Evolutionary conservation across 2,888 invertebrate species (phyloP).

Genomic region (Ganaspis brasiliensis): DNA sequence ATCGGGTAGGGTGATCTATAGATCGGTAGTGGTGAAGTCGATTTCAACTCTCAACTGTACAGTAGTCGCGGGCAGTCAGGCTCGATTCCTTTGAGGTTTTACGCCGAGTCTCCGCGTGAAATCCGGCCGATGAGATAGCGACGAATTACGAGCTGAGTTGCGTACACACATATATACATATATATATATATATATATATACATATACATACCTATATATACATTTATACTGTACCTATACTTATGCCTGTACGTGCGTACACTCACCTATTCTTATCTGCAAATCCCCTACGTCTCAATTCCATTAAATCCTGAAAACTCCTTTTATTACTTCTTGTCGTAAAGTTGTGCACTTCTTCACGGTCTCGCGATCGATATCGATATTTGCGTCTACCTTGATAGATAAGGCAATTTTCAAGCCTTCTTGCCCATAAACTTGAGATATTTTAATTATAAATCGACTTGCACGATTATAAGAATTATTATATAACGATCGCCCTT

Average conservation of each 20-base stretch:
- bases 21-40: conserved; percentile 59
- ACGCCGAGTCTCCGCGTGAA: conserved; percentile 53
- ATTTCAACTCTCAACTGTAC: conserved; percentile 64
- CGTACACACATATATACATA: background rate
- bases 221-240: background rate
- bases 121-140: conserved; percentile 43
- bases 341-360: background rate
- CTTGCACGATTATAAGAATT: background rate
- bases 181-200: background rate
- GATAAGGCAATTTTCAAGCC: conserved; percentile 10
- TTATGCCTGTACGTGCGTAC: conserved; percentile 9
- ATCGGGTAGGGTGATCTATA: conserved; percentile 58
- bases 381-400: conserved; percentile 22
- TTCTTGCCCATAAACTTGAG: conserved; percentile 4
- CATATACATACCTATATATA: background rate
- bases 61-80: conserved; percentile 51
- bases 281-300: conserved; percentile 20
- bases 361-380: conserved; percentile 22
- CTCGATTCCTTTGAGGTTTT: conserved; percentile 55
- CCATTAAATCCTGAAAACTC: conserved; percentile 17
- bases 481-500: background rate
- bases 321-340: conserved; percentile 27
- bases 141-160: conserved; percentile 31
- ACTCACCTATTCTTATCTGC: conserved; percentile 13
- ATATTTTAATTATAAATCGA: conserved; percentile 26